Evolutionary conservation across 1,140 invertebrate genomes (phyloP), one percentile per base, ranked within the genome.

Genomic region (Cotesia glomerata): DNA sequence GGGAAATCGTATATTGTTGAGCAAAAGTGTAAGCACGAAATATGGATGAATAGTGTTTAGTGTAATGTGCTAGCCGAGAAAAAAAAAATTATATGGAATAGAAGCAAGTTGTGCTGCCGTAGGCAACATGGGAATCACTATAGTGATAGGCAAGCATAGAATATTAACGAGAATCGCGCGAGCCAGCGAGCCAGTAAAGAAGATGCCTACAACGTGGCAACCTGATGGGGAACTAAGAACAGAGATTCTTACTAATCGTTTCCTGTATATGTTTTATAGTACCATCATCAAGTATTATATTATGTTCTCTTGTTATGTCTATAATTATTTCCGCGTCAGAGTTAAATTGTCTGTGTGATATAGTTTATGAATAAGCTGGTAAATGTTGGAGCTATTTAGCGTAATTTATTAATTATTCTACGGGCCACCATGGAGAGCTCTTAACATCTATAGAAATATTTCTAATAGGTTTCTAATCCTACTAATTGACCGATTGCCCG

Each of bases 401-500:
- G 5, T 45, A 45, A 45, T 45, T 45, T 7, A 45, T 45, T 45
- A 45, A 45, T 45, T 45, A 45, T 45, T 45, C 26, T 45, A 45
- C 7, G 0, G 7, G 7, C 39, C 39, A 45, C 39, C 39, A 3
- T 0, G 26, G 26, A 26, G 26, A 26, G 26, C 26, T 26, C 26
- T 26, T 26, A 26, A 26, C 26, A 26, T 39, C 8, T 45, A 9
- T 45, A 7, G 11, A 45, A 45, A 9, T 45, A 7, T 45, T 45
- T 45, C 7, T 45, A 45, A 45, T 45, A 45, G 39, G 85, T 85
- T 86, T 85, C 80, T 85, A 86, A 85, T 85, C 82, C 80, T 75
- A 83, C 84, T 85, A 85, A 85, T 85, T 83, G 82, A 82, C 80
- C 82, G 83, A 84, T 86, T 80, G 78, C 72, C 76, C 8, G 16